Percentiles rank a stretch among this genome's conserved stretches.
Evolutionary conservation across 2,113 vertebrate genomes (phyloP).

Genomic region (Egretta garzetta): DNA sequence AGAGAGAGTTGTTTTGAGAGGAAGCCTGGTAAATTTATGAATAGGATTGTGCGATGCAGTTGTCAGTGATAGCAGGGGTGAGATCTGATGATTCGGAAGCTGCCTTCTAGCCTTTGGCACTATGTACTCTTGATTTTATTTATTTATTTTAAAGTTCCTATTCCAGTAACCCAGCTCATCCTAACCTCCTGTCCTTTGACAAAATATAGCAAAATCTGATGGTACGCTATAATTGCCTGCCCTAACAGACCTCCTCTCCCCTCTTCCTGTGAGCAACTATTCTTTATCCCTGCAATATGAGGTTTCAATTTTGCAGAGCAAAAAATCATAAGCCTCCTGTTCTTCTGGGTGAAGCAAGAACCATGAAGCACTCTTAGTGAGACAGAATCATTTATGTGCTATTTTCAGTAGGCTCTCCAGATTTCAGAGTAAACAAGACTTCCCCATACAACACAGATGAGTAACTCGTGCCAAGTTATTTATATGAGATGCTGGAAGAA

Average conservation of each 20-base stretch:
- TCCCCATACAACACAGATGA: not conserved
- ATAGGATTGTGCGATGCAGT: not conserved
- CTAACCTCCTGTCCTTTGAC: not conserved
- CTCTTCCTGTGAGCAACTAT: not conserved
- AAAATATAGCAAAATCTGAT: not conserved
- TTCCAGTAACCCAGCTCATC: not conserved
- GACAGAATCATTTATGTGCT: not conserved
- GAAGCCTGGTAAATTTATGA: not conserved
- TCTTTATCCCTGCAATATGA: not conserved
- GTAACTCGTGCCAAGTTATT: not conserved
- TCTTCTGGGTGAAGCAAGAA: not conserved
- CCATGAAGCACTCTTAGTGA: not conserved
- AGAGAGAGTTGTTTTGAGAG: not conserved
- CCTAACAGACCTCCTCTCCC: not conserved
- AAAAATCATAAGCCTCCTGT: not conserved
- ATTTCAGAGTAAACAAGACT: conserved; percentile 13
- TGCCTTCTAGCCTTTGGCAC: not conserved
- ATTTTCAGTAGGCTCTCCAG: conserved; percentile 2
- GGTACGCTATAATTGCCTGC: not conserved
- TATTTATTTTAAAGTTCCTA: not conserved
- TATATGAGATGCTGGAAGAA: not conserved
- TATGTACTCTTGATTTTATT: not conserved
- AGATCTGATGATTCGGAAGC: not conserved
- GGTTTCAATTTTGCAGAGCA: not conserved
- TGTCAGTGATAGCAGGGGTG: not conserved